Evolutionary conservation across 2,113 vertebrate genomes (phyloP).

Genomic region (Centrocercus urophasianus): DNA sequence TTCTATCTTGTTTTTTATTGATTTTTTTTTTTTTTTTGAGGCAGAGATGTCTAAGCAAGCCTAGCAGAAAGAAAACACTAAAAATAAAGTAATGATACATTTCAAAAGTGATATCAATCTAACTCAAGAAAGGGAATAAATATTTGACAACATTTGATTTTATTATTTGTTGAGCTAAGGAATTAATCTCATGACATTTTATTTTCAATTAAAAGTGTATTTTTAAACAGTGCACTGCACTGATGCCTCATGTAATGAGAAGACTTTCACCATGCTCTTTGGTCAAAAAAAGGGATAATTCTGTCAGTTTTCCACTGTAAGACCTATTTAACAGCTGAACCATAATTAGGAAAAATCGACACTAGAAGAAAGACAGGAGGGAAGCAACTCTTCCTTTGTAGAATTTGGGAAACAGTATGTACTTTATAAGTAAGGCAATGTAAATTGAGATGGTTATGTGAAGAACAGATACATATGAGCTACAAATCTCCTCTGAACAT

Average conservation of each 20-base stretch:
- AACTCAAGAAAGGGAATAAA: neutral
- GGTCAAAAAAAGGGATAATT: neutral
- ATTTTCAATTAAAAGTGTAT: neutral
- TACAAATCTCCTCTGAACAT: too few species aligned
- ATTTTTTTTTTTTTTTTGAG: neutral
- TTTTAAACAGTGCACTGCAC: neutral
- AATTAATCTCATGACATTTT: neutral
- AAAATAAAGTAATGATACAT: neutral
- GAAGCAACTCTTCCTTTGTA: neutral
- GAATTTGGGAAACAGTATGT: neutral
- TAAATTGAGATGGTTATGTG: neutral
- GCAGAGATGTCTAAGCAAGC: neutral
- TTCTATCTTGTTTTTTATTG: neutral
- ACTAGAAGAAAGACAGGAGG: neutral
- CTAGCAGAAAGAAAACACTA: neutral
- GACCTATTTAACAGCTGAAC: neutral
- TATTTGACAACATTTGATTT: neutral
- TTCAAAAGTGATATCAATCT: neutral
- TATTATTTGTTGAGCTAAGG: neutral
- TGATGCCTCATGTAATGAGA: neutral
- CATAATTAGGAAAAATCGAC: neutral
- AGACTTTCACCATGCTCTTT: neutral
- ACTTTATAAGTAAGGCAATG: neutral
- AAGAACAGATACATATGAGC: neutral
- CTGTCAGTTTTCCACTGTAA: neutral